Conservation (phyloP, 92 coral and sea anemone genomes). For the Ricordea florida region DNA sequence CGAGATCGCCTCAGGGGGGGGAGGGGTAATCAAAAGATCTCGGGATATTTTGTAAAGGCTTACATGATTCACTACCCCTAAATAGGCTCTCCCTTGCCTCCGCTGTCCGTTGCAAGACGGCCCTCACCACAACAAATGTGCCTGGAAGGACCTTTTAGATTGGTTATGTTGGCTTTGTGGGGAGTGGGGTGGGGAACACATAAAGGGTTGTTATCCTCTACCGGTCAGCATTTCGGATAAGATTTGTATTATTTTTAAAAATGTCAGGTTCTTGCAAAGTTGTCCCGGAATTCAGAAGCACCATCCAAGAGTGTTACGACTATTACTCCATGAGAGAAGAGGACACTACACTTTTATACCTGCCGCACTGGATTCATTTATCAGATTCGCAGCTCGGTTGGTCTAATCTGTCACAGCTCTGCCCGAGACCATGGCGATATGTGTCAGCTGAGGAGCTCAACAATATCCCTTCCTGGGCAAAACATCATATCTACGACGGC, state of each 20-base stretch:
- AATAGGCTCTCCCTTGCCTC: no score
- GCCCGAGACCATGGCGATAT: constrained; percentile 29
- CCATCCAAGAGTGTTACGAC: constrained; percentile 8
- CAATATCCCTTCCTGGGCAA: constrained; percentile 17
- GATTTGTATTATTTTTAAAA: not conserved
- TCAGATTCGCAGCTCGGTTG: not conserved
- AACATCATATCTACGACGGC: constrained; percentile 25
- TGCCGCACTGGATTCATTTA: constrained; percentile 21
- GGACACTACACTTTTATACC: constrained; percentile 18
- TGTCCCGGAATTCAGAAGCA: not conserved
- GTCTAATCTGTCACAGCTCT: constrained; percentile 1
- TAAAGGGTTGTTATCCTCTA: no score
- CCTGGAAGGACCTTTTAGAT: no score
- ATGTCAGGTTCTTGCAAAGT: constrained; percentile 1
- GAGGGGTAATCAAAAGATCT: no score
- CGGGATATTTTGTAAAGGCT: no score
- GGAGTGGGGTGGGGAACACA: no score
- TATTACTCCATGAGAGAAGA: constrained; percentile 30
- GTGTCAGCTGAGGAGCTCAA: constrained; percentile 13
- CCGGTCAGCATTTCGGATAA: not conserved
- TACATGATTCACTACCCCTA: no score
- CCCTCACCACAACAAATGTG: no score
- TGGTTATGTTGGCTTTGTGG: no score
- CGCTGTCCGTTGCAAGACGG: no score
- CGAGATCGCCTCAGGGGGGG: no score